Percentiles rank a stretch among this genome's conserved stretches.
Evolutionary conservation across 2,797 vertebrate genomes (phyloP).

Genomic region (Hydrophis major): DNA sequence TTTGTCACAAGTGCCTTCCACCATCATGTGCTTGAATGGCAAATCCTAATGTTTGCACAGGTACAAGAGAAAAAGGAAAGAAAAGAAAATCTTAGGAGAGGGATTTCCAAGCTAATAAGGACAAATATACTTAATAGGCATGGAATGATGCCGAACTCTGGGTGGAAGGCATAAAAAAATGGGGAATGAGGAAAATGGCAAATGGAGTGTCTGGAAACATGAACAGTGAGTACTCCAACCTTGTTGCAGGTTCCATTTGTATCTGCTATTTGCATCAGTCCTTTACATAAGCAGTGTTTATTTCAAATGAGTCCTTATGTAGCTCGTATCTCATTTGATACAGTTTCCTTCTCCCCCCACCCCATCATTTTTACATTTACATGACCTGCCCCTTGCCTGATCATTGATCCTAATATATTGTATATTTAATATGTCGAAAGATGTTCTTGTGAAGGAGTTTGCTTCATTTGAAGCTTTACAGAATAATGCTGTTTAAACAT

Average conservation of each 20-base stretch:
- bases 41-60: background rate
- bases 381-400: background rate
- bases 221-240: background rate
- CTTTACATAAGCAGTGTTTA: background rate
- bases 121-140: background rate
- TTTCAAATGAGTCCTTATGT: slow-evolving; percentile 5
- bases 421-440: background rate
- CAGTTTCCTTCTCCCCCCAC: background rate
- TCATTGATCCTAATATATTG: background rate
- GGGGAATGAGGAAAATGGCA: background rate
- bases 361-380: background rate
- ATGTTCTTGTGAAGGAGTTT: slow-evolving; percentile 10
- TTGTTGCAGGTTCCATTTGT: background rate
- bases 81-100: background rate
- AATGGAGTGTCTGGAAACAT: background rate
- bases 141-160: background rate
- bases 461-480: background rate
- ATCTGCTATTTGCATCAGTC: slow-evolving; percentile 17
- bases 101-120: background rate
- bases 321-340: background rate
- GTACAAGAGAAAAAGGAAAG: background rate
- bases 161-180: background rate
- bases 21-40: slow-evolving; percentile 49
- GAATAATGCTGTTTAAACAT: background rate
- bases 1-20: slow-evolving; percentile 29